Base-by-base conservation (phyloP, 2,797 vertebrate genomes). In the Aotus griseimembra region DNA sequence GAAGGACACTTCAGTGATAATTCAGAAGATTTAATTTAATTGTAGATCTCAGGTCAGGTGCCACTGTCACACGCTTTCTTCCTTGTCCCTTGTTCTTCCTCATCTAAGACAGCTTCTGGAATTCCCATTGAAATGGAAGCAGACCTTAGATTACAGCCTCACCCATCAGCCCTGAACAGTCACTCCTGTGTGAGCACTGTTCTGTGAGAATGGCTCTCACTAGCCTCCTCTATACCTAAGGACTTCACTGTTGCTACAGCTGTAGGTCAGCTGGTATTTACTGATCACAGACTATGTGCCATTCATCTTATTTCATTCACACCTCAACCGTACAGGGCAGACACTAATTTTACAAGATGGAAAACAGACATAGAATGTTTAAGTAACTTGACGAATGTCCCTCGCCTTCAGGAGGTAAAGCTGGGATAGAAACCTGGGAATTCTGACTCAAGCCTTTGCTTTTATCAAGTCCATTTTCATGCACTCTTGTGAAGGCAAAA, bases 1-100 rank as follows among this genome's bases (percentile, higher is more conserved):
- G 86, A 95, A 94, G 67, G 85, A 94, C 81, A 26, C 48, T 80
- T 58, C 17, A 41, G 55, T 77, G 93, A 90, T 52, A 48, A 93
- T 82, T 93, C 82, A 76, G 81, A 92, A 94, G 94, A 89, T 64
- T 90, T 87, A 48, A 20, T 86, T 93, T 90, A 67, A 57, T 92
- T 90, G 79, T 88, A 39, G 77, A 7, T 81, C 30, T 93, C 90
- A 50, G 70, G 90, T 89, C 73, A 41, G 73, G 41, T 28, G 64
- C 87, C 84, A 55, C 67, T 50, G 41, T 88, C 70, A 52, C 39
- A 30, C 55, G 44, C 57, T 33, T 88, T 79, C 72, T 61, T 11
- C 57, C 67, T 70, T 41, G 57, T n/a, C 55, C 33, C 30, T 41
- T 67, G 83, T 92, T 57, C 44, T 73, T 77, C 17, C 30, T 88